These are phyloP conservation scores for Neotoma lepida DNA, from an alignment of 2,113 vertebrate species.

Conservation along the genomic window DNA sequence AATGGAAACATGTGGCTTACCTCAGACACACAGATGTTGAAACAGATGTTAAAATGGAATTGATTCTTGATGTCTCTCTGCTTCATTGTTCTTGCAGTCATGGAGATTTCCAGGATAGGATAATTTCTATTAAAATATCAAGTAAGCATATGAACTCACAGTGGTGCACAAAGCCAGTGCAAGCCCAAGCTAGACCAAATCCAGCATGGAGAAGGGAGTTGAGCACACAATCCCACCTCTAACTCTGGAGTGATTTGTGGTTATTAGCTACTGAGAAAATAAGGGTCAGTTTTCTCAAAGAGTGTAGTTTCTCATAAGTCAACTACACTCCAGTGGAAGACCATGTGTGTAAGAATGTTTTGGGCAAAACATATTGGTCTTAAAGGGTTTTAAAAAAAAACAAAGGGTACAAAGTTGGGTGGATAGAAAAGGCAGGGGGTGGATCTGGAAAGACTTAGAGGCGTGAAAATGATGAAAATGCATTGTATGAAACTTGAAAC, in stretches of 20 bases:
- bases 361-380: background rate
- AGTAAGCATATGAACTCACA: background rate
- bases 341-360: background rate
- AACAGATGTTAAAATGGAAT: background rate
- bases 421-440: background rate
- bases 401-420: background rate
- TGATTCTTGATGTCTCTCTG: background rate
- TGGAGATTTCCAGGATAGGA: background rate
- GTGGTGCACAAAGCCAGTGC: background rate
- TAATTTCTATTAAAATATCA: conserved; percentile 31
- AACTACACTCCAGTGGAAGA: background rate
- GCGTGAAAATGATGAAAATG: background rate
- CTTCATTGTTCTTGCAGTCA: background rate
- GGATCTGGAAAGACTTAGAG: background rate
- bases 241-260: background rate
- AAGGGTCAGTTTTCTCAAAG: background rate
- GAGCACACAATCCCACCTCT: background rate
- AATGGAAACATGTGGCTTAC: background rate
- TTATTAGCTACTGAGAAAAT: background rate
- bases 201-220: background rate
- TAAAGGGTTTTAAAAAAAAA: background rate
- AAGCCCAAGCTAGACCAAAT: background rate
- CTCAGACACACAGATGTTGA: background rate
- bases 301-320: background rate
- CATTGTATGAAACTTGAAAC: background rate